Evolutionary conservation across 1,140 invertebrate species (phyloP), one percentile per base, ranked within the genome.

Genomic region (Drosophila rufa): DNA sequence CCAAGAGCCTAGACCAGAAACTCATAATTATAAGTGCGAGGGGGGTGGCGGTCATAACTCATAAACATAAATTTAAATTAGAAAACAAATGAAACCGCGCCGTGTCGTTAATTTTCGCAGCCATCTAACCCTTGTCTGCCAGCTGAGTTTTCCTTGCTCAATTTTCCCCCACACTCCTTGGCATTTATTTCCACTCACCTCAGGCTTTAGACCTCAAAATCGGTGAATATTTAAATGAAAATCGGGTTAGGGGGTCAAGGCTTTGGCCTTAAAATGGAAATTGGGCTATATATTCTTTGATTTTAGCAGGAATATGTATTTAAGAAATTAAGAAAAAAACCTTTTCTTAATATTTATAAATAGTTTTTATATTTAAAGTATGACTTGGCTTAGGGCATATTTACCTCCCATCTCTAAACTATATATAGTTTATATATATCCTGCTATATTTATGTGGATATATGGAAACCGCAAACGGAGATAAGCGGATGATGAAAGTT

Each of bases 61-160:
- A 90, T 90, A 84, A 89, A 90, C 85, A 89, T 89, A 90, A 89
- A 89, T 89, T 89, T 89, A 89, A 90, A 89, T 89, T 89, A 84
- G 85, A 84, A 89, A 90, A 90, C 85, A 89, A 89, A 79, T 79
- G 84, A 89, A 89, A 89, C 61, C 84, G 84, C 66, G 51, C 65
- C 75, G 75, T 77, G 65, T 66, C 76, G 80, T 87, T 87, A 82
- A 87, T 87, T 87, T 87, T 64, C 60, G 8, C 53, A 51, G 59
- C 62, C 71, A 58, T 59, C 53, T 43, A 57, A 40, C 62, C 67
- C 67, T 53, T 36, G 62, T 45, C 62, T 46, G 19, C 64, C 58
- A 9, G 7, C 15, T 50, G 8, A 30, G 36, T 51, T 68, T 60
- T 50, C 45, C 15, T 33, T 33, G 3, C 55, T 30, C 14, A 56